Conservation (phyloP, 2,797 vertebrate genomes). For the Ctenochaetus hawaiiensis region DNA sequence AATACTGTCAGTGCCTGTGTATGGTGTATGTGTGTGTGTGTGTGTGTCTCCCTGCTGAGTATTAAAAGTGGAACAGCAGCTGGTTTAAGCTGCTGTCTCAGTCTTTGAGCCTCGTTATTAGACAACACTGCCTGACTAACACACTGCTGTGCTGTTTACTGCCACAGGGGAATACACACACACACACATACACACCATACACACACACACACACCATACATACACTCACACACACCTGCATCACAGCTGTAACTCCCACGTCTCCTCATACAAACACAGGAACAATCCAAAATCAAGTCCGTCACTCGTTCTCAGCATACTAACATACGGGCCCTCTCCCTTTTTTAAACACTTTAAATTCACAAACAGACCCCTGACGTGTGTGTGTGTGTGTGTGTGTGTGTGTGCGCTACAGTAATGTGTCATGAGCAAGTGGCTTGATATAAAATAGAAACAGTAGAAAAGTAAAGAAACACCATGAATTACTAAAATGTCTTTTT, state of each 20-base stretch:
- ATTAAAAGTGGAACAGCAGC: conserved; percentile 61
- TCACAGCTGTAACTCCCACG: background rate
- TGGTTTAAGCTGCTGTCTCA: conserved; percentile 47
- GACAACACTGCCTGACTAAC: conserved; percentile 40
- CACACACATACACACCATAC: conserved; percentile 21
- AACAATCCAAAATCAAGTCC: conserved; percentile 1
- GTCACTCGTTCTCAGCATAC: background rate
- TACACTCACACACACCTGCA: background rate
- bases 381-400: background rate
- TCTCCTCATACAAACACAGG: background rate
- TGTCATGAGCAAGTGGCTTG: background rate
- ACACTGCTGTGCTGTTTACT: conserved; percentile 42
- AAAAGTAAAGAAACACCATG: no score
- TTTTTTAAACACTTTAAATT: background rate
- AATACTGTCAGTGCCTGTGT: background rate
- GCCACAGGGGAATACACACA: conserved; percentile 23
- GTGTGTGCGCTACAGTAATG: background rate
- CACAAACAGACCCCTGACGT: background rate
- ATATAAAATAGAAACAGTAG: no score
- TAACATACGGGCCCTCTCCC: background rate
- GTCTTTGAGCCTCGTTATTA: conserved; percentile 47
- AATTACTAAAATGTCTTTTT: no score
- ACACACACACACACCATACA: conserved; percentile 14
- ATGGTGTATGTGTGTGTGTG: conserved; percentile 12
- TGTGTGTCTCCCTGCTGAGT: conserved; percentile 29